Evolutionary conservation across 2,888 invertebrate species (phyloP), one percentile per base, ranked within the genome.

Genomic region (Taenaris catops): DNA sequence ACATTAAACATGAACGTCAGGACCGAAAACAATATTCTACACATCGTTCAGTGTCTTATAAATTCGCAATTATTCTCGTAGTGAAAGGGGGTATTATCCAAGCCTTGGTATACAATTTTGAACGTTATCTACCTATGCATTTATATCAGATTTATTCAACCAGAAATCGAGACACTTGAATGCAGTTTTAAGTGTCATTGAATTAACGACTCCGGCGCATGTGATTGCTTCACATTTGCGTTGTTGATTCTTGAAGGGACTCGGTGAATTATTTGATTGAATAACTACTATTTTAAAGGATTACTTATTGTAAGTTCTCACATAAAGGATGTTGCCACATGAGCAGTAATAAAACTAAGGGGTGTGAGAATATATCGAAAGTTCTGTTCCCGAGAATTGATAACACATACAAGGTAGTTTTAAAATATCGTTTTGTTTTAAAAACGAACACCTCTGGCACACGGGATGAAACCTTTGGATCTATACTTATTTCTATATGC

Each of bases 1-100:
- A 80, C 81, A 76, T 79, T 76, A 76, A 69, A 68, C 69, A 66
- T 52, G 55, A 58, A 55, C 63, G 70, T 76, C 72, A 63, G 56
- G 67, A 65, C 63, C 58, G 64, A 72, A 65, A 67, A 74, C 76
- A 72, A 73, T 76, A 74, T 78, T 74, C 71, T 67, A 66, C 66
- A 68, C 73, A 68, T 71, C 67, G 62, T 67, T 61, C 58, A 58
- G 48, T 55, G 66, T 65, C 63, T 58, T 73, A 73, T 79, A 79
- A 79, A 80, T 79, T 63, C 73, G 60, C 50, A 48, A 50, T 44
- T 44, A 28, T 25, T 14, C 38, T 10, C 24, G 20, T 24, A 19
- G 16, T 29, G 28, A 44, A 51, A 51, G 34, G 35, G 17, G 48
- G 26, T 50, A 59, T 46, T 31, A 42, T 21, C 42, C 1, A 31